Evolutionary conservation across 2,888 invertebrate genomes (phyloP).

Genomic region (Calameuta filiformis): DNA sequence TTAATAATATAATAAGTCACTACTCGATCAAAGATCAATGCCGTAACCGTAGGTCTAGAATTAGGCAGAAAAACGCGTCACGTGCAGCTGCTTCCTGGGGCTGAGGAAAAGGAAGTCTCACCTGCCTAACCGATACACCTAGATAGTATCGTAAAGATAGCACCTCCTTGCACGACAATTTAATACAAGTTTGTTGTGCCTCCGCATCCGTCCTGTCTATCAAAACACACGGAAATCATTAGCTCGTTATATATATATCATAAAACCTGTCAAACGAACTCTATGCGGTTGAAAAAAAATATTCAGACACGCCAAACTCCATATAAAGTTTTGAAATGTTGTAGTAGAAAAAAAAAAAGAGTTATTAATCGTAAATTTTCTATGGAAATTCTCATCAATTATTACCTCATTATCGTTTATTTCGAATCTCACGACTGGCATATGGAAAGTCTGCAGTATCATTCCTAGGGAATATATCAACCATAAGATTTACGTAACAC

Average conservation of each 20-base stretch:
- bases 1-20: background rate
- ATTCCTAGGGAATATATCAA: background rate
- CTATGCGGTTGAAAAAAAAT: background rate
- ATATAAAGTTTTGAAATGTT: background rate
- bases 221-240: background rate
- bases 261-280: background rate
- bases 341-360: no score
- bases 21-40: slow-evolving; percentile 1
- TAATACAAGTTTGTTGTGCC: slow-evolving; percentile 13
- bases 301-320: slow-evolving; percentile 17
- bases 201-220: background rate
- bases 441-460: background rate
- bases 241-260: background rate
- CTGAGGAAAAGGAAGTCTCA: slow-evolving; percentile 45
- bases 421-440: background rate
- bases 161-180: slow-evolving; percentile 21
- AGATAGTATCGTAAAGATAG: slow-evolving; percentile 49
- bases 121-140: slow-evolving; percentile 49
- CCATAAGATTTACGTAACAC: slow-evolving; percentile 5
- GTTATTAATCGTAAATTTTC: background rate
- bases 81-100: slow-evolving; percentile 46
- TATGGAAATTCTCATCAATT: background rate
- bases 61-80: slow-evolving; percentile 42
- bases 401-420: background rate
- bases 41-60: slow-evolving; percentile 11